phyloP scores from a whole-genome alignment of 2,888 invertebrate species.

The Cantharis rufa region DNA sequence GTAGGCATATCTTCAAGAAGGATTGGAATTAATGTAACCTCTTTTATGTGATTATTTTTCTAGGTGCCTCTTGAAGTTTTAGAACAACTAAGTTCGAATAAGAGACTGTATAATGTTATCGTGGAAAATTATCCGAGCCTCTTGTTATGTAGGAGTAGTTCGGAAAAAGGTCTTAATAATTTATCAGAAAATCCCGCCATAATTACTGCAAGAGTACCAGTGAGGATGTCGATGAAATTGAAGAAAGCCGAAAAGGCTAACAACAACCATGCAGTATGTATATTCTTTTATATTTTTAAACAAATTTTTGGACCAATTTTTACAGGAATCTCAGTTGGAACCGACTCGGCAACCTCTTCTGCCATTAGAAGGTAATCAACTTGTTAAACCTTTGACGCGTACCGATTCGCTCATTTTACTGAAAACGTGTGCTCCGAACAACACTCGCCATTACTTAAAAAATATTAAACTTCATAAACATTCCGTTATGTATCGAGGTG shows the following conservation, averaged over 20 bases:
- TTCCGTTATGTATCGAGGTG: conserved; percentile 84
- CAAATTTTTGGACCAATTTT: conserved; percentile 6
- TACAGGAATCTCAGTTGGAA: conserved; percentile 44
- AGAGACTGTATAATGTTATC: conserved; percentile 70
- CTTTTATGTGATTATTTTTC: conserved; percentile 37
- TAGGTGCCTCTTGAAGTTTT: conserved; percentile 69
- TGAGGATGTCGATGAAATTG: conserved; percentile 68
- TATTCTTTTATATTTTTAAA: background rate
- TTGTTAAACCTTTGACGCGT: conserved; percentile 22
- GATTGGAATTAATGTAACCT: background rate
- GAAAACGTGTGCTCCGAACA: conserved; percentile 58
- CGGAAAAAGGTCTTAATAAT: conserved; percentile 63
- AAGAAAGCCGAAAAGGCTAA: conserved; percentile 51
- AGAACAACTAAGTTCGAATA: conserved; percentile 66
- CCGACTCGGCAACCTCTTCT: conserved; percentile 29
- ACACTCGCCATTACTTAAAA: conserved; percentile 70
- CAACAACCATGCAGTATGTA: background rate
- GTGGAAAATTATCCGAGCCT: conserved; percentile 75
- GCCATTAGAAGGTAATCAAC: background rate
- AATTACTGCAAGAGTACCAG: conserved; percentile 58
- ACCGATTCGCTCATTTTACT: conserved; percentile 57
- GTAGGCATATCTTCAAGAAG: conserved; percentile 50
- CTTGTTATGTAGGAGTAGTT: conserved; percentile 65
- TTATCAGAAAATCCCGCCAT: conserved; percentile 51
- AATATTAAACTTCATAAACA: conserved; percentile 75